These are phyloP conservation scores for Pycnomerus fuliginosus DNA, from an alignment of 2,888 invertebrate genomes.

Conservation along the genomic window DNA sequence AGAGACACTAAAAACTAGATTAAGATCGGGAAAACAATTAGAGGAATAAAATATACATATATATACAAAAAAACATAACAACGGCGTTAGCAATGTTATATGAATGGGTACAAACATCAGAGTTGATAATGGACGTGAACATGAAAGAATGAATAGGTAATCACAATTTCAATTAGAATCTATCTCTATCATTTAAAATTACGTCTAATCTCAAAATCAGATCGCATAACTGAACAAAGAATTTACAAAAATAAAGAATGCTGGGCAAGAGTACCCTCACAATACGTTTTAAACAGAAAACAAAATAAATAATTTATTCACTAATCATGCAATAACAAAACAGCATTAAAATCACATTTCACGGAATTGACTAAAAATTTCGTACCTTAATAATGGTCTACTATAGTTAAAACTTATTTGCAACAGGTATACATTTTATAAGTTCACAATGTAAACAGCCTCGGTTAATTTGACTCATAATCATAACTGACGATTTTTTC, in stretches of 20 bases:
- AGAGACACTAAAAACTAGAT: no score
- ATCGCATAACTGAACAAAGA: slow-evolving; percentile 19
- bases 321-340: slow-evolving; percentile 11
- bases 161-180: slow-evolving; percentile 28
- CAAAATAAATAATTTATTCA: slow-evolving; percentile 19
- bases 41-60: no score
- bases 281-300: slow-evolving; percentile 10
- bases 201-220: slow-evolving; percentile 19
- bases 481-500: slow-evolving; percentile 16
- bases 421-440: slow-evolving; percentile 20
- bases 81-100: no score
- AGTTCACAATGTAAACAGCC: slow-evolving; percentile 19
- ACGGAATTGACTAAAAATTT: slow-evolving; percentile 22
- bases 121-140: slow-evolving; percentile 31
- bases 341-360: slow-evolving; percentile 19
- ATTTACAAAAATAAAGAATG: slow-evolving; percentile 1
- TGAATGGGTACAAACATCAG: slow-evolving; percentile 33
- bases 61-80: slow-evolving; percentile 6
- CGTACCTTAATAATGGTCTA: no score
- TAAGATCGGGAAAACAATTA: no score
- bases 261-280: slow-evolving; percentile 4
- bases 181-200: slow-evolving; percentile 18
- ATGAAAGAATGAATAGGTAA: slow-evolving; percentile 30
- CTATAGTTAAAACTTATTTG: slow-evolving; percentile 14
- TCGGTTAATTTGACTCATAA: slow-evolving; percentile 17